phyloP scores from a whole-genome alignment of 2,797 vertebrate species.

The Pogoniulus pusillus region DNA sequence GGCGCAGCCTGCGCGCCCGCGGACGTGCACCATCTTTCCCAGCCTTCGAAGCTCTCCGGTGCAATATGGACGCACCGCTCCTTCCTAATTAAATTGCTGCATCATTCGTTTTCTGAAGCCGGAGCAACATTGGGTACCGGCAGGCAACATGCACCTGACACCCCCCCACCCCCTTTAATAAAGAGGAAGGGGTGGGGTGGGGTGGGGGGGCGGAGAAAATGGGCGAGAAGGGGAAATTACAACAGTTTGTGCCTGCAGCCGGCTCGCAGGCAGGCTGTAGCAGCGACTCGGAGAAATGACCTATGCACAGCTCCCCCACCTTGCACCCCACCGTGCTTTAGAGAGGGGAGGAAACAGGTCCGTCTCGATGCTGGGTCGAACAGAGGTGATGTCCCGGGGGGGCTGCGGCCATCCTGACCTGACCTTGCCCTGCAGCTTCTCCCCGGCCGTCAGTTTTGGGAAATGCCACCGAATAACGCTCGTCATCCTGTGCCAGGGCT shows the following conservation, averaged over 20 bases:
- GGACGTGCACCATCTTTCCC: not conserved
- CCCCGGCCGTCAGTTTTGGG: constrained; percentile 23
- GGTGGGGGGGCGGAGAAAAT: not conserved
- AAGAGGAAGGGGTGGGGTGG: not conserved
- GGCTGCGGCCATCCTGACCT: not conserved
- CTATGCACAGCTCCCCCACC: not conserved
- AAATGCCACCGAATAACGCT: not conserved
- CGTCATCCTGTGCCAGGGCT: not conserved
- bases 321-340: not conserved
- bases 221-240: not conserved
- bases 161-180: not conserved
- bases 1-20: not conserved
- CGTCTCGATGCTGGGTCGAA: not conserved
- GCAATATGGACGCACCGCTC: constrained; percentile 67
- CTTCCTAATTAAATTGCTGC: constrained; percentile 71
- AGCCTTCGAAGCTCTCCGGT: not conserved
- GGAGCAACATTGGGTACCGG: constrained; percentile 16
- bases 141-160: not conserved
- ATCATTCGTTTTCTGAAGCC: constrained; percentile 70
- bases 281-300: not conserved
- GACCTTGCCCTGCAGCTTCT: not conserved
- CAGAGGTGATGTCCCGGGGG: not conserved
- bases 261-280: not conserved
- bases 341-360: not conserved
- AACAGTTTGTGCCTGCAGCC: not conserved